Percentiles rank a stretch among this genome's conserved stretches.
phyloP scores from a whole-genome alignment of 2,113 vertebrate genomes.

The Hystrix brachyura region DNA sequence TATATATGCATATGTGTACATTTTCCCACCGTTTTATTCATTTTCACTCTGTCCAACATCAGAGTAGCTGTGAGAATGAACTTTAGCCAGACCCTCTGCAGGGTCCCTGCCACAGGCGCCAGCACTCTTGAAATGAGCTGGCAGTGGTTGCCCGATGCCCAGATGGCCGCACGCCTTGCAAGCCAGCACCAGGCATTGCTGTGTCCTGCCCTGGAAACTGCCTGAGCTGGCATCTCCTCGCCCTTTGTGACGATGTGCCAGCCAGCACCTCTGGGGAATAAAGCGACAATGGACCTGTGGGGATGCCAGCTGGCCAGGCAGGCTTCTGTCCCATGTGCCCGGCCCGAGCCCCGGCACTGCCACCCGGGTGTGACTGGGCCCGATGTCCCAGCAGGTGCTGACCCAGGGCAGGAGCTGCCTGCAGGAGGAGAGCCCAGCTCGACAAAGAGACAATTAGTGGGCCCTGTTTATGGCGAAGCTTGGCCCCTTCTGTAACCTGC shows the following conservation, averaged over 20 bases:
- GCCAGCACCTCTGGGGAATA: conserved; percentile 82
- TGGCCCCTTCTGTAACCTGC: not conserved
- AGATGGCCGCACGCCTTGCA: conserved; percentile 88
- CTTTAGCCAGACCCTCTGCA: conserved; percentile 84
- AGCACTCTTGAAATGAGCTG: conserved; percentile 86
- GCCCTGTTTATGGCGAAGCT: conserved; percentile 69
- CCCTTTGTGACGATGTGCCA: conserved; percentile 81
- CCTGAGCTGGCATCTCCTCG: conserved; percentile 89
- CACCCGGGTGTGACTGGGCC: not conserved
- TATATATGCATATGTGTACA: accelerated
- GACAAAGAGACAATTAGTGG: conserved; percentile 70
- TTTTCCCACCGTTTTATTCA: conserved; percentile 68
- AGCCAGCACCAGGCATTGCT: conserved; percentile 87
- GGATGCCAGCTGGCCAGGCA: not conserved
- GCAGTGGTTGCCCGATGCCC: conserved; percentile 86
- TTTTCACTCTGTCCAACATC: conserved; percentile 75
- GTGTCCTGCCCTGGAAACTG: conserved; percentile 89
- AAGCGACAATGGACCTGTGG: conserved; percentile 69
- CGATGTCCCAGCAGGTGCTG: not conserved
- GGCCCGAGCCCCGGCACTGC: not conserved
- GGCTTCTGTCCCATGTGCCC: not conserved
- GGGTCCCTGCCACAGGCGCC: conserved; percentile 85
- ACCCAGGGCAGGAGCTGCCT: not conserved
- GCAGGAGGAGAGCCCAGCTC: not conserved
- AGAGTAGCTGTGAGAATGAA: conserved; percentile 81